Percentiles rank a stretch among this genome's conserved stretches.
Conservation (phyloP, 1,140 invertebrate genomes). For the Scaptomyza graminum region DNA sequence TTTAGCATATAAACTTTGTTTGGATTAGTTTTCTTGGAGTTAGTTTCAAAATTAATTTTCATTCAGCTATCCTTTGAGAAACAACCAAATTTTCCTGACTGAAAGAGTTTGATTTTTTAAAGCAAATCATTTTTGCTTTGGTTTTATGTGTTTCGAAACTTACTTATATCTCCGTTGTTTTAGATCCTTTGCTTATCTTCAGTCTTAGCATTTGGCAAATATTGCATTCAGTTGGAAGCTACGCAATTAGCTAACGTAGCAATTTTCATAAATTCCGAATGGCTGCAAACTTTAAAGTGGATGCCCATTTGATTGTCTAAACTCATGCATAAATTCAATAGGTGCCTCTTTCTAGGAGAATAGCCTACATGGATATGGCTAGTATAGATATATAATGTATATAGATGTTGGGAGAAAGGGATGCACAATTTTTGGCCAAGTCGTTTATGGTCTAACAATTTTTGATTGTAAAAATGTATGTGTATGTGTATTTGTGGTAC, state of each 20-base stretch:
- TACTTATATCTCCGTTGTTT: not conserved
- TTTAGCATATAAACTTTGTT: too few relatives aligned
- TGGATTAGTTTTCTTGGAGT: too few relatives aligned
- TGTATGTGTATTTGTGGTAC: conserved; percentile 45
- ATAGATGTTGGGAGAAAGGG: not conserved
- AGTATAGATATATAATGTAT: too few relatives aligned
- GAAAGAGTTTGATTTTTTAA: too few relatives aligned
- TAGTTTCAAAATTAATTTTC: too few relatives aligned
- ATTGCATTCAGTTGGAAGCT: conserved; percentile 13
- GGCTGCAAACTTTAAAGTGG: conserved; percentile 23
- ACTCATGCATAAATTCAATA: not conserved
- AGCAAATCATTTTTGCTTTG: too few relatives aligned
- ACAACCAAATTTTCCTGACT: too few relatives aligned
- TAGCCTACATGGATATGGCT: conserved; percentile 10
- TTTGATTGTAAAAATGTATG: conserved; percentile 23
- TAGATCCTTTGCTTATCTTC: not conserved
- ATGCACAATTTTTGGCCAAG: conserved; percentile 26
- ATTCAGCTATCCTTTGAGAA: too few relatives aligned
- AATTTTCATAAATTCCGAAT: conserved; percentile 64
- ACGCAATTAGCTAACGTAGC: conserved; percentile 28
- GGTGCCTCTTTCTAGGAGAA: not conserved
- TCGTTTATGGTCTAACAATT: conserved; percentile 58
- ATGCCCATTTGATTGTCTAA: conserved; percentile 22
- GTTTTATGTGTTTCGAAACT: not conserved
- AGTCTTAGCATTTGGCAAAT: not conserved